Evolutionary conservation across 2,113 vertebrate species (phyloP).

Genomic region (Toxostoma redivivum): DNA sequence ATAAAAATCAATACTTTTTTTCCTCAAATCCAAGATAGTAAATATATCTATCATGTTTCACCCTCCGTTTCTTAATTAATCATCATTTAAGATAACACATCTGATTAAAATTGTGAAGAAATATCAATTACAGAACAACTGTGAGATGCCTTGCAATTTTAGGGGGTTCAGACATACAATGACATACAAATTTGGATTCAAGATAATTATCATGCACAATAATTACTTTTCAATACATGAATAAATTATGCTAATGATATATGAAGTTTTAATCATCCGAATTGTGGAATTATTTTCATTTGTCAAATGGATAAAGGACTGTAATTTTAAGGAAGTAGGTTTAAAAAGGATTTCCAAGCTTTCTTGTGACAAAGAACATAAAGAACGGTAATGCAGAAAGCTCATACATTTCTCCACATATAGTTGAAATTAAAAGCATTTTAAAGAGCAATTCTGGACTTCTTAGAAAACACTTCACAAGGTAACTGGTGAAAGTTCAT

Average conservation of each 20-base stretch:
- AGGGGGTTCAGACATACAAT: not conserved
- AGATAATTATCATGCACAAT: not conserved
- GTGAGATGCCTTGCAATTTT: not conserved
- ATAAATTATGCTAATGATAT: not conserved
- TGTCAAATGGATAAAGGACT: not conserved
- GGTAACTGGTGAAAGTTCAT: not conserved
- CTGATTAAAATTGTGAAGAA: not conserved
- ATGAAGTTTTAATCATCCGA: not conserved
- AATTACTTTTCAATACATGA: not conserved
- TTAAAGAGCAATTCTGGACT: not conserved
- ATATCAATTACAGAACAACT: not conserved
- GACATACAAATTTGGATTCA: not conserved
- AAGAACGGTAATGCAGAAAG: not conserved
- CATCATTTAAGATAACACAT: not conserved
- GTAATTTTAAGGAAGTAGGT: not conserved
- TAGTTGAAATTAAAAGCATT: not conserved
- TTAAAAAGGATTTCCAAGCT: not conserved
- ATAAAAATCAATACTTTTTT: not conserved
- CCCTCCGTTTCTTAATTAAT: not conserved
- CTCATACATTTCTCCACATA: not conserved
- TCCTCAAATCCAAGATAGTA: not conserved
- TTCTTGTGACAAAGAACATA: not conserved
- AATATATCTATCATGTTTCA: not conserved
- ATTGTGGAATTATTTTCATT: not conserved
- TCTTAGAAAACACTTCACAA: not conserved